A percentile compares a stretch with the other conserved stretches of the same genome.
phyloP scores from a whole-genome alignment of 2,888 invertebrate genomes.

The Cyaniris semiargus region DNA sequence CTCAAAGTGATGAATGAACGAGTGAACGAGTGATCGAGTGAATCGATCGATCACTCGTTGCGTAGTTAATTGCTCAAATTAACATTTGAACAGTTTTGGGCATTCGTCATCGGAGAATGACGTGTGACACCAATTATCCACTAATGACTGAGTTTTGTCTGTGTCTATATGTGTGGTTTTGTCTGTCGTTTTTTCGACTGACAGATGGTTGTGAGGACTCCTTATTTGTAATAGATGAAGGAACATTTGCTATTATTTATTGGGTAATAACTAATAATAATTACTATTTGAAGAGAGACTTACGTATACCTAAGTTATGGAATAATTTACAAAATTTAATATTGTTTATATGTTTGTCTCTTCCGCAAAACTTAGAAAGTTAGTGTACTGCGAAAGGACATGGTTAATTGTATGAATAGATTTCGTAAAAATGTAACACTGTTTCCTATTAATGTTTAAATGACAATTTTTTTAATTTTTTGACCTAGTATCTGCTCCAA shows the following conservation, averaged over 20 bases:
- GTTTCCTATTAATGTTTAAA: too few relatives aligned
- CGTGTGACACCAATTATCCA: neutral
- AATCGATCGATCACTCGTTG: constrained; percentile 21
- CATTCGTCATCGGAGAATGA: constrained; percentile 8
- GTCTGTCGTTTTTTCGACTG: neutral
- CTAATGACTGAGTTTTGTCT: constrained; percentile 8
- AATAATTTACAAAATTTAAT: neutral
- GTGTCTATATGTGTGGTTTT: neutral
- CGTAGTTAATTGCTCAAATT: constrained; percentile 27
- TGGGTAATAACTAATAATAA: neutral
- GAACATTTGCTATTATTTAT: neutral
- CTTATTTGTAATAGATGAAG: neutral
- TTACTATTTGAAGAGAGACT: neutral
- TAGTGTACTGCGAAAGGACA: too few relatives aligned
- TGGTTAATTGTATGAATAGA: too few relatives aligned
- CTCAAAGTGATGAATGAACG: neutral
- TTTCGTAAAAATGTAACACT: too few relatives aligned
- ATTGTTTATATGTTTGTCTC: too few relatives aligned
- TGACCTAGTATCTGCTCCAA: too few relatives aligned
- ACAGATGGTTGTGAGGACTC: neutral
- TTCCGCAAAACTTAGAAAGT: too few relatives aligned
- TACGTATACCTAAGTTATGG: neutral
- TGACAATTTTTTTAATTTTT: too few relatives aligned
- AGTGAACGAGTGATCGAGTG: constrained; percentile 22
- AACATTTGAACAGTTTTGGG: constrained; percentile 16